Conservation (phyloP, 2,113 vertebrate genomes). For the Larimichthys crocea region DNA sequence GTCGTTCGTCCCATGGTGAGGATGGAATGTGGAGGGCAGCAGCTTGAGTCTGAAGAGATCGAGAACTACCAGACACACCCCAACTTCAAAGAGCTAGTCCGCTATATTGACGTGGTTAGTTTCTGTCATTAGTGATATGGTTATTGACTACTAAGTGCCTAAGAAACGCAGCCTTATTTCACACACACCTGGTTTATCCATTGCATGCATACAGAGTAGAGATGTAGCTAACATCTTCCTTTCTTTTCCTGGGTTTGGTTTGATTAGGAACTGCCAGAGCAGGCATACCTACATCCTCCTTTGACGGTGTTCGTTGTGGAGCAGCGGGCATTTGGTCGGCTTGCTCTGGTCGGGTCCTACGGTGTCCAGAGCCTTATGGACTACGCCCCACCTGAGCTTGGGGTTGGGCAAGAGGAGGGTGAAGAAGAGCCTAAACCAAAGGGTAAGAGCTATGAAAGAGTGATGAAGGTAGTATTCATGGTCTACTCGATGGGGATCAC, state of each 20-base stretch:
- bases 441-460: conserved; percentile 66
- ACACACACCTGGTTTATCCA: not conserved
- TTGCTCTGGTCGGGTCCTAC: conserved; percentile 90
- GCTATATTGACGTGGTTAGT: conserved; percentile 91
- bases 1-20: conserved; percentile 91
- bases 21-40: conserved; percentile 90
- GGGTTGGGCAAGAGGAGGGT: conserved; percentile 80
- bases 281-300: conserved; percentile 93
- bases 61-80: conserved; percentile 86
- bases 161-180: not conserved
- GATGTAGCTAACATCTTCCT: not conserved
- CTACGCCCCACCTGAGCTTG: conserved; percentile 83
- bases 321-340: conserved; percentile 88
- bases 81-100: conserved; percentile 91
- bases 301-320: conserved; percentile 94
- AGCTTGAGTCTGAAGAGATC: conserved; percentile 92
- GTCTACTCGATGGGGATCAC: too few species aligned
- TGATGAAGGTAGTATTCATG: not conserved
- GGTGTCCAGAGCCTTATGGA: conserved; percentile 89
- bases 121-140: not conserved
- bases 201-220: not conserved
- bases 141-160: too few species aligned
- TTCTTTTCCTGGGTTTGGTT: conserved; percentile 18
- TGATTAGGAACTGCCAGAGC: conserved; percentile 91
- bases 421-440: conserved; percentile 77